Base-by-base conservation (phyloP, 2,113 vertebrate species). In the Phaethon lepturus region DNA sequence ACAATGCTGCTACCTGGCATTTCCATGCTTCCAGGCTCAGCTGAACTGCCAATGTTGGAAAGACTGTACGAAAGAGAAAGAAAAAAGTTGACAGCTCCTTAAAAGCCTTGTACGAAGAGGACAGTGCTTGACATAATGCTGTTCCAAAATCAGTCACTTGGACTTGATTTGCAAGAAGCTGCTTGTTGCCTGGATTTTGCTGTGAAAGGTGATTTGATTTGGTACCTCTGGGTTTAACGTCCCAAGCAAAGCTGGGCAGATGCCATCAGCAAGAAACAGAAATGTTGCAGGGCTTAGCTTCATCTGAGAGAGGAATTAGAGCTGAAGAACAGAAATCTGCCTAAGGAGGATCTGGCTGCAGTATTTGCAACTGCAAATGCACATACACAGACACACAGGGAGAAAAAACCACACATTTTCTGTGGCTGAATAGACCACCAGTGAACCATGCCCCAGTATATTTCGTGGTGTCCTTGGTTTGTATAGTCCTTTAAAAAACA, bases 111-210 rank as follows among this genome's bases (percentile, higher is more conserved):
- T 55, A 52, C 60, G 67, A 91, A 85, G 35, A 88, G 68, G 68
- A 55, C 89, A 75, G 76, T 45, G 58, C 56, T 80, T 91, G 91
- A 86, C 83, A 95, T 29, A 45, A 72, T 47, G 59, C 26, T 94
- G 68, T 60, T 93, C 69, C 60, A 47, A 75, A 91, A 71, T 85
- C 89, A 95, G 86, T 89, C 86, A 55, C 93, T 63, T 59, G 89
- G 68, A 89, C 47, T 85, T 89, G 79, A 91, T 94, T 68, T 94
- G 74, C 60, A 94, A 59, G 89, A 95, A 94, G 38, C 42, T 97
- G 85, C 15, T 85, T 42, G 73, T 81, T 91, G 73, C 73, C 77
- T 78, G 60, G 29, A 9, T 90, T 91, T 87, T 95, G 45, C 84
- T 81, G 77, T 11, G 33, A 58, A 81, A 87, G 56, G 38, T 78